Conservation (phyloP, 2,113 vertebrate species). For the Epinephelus lanceolatus region DNA sequence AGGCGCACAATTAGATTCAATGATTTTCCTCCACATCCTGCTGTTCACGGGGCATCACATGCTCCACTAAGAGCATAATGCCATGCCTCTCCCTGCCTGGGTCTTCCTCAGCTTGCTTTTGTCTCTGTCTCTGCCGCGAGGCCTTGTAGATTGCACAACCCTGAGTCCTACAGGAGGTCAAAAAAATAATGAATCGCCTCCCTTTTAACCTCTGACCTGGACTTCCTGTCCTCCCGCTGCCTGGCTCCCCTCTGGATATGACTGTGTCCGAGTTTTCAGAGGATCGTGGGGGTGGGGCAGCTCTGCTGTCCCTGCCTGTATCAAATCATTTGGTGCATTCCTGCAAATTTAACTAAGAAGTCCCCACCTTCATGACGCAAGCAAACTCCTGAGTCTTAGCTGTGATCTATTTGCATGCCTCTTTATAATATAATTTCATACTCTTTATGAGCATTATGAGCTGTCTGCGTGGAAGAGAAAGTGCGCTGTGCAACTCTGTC, state of each 20-base stretch:
- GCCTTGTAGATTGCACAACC: slow-evolving; percentile 27
- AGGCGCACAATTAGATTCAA: slow-evolving; percentile 65
- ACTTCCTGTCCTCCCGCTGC: slow-evolving; percentile 69
- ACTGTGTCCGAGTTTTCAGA: neutral
- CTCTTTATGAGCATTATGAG: neutral
- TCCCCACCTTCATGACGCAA: neutral
- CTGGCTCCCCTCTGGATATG: slow-evolving; percentile 16
- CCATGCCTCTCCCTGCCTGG: slow-evolving; percentile 1
- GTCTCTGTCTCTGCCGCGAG: neutral
- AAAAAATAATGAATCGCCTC: slow-evolving; percentile 61
- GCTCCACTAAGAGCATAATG: slow-evolving; percentile 44
- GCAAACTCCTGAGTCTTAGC: neutral
- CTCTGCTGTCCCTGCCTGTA: slow-evolving; percentile 4
- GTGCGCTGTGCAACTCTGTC: neutral
- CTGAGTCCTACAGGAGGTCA: slow-evolving; percentile 32
- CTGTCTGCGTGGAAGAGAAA: neutral
- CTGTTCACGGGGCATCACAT: slow-evolving; percentile 73
- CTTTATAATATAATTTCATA: neutral
- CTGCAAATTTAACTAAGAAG: neutral
- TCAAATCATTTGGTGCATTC: slow-evolving; percentile 17
- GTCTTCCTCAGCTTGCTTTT: slow-evolving; percentile 6
- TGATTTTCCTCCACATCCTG: slow-evolving; percentile 56
- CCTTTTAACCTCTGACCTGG: slow-evolving; percentile 74
- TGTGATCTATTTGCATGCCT: neutral
- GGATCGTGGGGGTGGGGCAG: slow-evolving; percentile 16